Evolutionary conservation across 2,797 vertebrate genomes (phyloP), one percentile per base, ranked within the genome.

Genomic region (Nasua narica): DNA sequence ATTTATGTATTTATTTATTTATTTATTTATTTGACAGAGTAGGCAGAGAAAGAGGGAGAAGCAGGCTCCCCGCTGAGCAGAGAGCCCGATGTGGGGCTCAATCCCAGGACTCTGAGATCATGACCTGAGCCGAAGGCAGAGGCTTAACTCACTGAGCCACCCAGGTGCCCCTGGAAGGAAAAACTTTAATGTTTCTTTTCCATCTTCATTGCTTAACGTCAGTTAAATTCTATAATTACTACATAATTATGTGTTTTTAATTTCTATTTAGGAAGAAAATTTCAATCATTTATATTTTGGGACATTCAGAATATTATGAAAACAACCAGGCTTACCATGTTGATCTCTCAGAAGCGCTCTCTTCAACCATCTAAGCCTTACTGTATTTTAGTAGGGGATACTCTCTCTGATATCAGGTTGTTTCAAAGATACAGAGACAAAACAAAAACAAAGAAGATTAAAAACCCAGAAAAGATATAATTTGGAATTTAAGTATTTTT

Each of bases 271-370:
- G 50, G 18, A 96, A 83, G 81, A 87, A 81, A 90, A 95, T 88
- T 94, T 96, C 87, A 97, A 84, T 87, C 78, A 89, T 90, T 93
- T 96, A 97, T 96, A 96, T 78, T 98, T 97, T 50, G 95, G n/a
- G 46, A 78, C 23, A 94, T 88, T 29, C 77, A 46, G 52, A 97
- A 92, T 97, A 95, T 95, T 98, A 97, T 91, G 25, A 96, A 98
- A 97, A 98, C n/a, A 96, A 72, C 43, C 78, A 95, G 23, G 19
- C 11, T 97, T 88, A 62, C 37, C 62, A 32, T 84, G 70, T 72
- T 95, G 97, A 79, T 94, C 91, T 96, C 91, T 97, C 85, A 98
- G 74, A 97, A 97, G 13, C 19, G 97, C 69, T 96, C 62, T 92
- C 21, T 88, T 88, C 87, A 85, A 97, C 84, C 97, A 92, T 69